Evolutionary conservation across 2,888 invertebrate genomes (phyloP), one percentile per base, ranked within the genome.

Genomic region (Athrips mouffetella): DNA sequence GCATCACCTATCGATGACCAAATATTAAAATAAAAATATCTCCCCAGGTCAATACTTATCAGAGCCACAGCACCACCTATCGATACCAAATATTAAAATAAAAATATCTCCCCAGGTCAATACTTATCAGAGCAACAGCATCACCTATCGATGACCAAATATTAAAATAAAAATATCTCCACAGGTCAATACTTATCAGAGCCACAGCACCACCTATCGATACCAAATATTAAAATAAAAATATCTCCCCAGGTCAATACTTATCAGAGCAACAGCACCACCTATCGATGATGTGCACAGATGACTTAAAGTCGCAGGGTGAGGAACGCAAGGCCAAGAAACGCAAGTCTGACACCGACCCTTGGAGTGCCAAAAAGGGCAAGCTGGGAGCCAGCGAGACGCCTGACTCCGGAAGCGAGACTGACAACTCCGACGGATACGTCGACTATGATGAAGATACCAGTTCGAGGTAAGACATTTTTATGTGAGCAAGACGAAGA

Each of bases 281-380:
- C 49, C 59, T 89, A 8, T 76, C 85, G 0, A 73, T 81, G 59
- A 78, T 89, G 70, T 83, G 81, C 47, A 84, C 85, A 53, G 88
- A 88, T 47, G 84, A 84, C 18, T 53, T 52, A 10, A 83, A 82
- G 58, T 61, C 70, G 1, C 77, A 74, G 47, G 44, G 65, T 0
- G 85, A 81, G 10, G 90, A 91, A 18, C 78, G 89, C 2, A 80
- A 88, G 47, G 72, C 89, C 1, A 92, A 91, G 62, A 92, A 92
- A 62, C 86, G 93, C 53, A 93, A 92, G 78, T 87, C 90, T 1
- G 91, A 90, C 45, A 88, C 90, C 45, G 82, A 84, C 49, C 89
- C 91, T 47, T 90, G 91, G 80, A 89, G 91, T 7, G 89, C 87
- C 48, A 92, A 92, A 59, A 93, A 92, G 70, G 89, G 90, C 11